Percentiles rank a stretch among this genome's conserved stretches.
phyloP scores from a whole-genome alignment of 2,888 invertebrate genomes.

The Drosophila merina region DNA sequence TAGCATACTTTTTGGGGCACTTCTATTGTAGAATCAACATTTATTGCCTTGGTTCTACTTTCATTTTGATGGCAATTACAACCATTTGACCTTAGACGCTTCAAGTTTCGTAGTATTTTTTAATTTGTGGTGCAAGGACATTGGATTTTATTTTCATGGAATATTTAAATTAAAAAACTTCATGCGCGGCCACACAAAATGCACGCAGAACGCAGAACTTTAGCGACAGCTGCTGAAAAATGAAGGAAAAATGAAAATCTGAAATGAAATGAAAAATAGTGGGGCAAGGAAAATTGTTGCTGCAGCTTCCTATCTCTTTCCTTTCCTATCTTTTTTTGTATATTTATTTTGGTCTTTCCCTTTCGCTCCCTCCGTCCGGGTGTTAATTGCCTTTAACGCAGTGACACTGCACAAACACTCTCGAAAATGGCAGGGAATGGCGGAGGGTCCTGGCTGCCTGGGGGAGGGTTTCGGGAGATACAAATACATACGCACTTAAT shows the following conservation, averaged over 20 bases:
- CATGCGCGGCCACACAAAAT: slow-evolving; percentile 55
- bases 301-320: slow-evolving; percentile 1
- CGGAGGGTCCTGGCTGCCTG: background rate
- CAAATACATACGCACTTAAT: slow-evolving; percentile 61
- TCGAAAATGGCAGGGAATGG: slow-evolving; percentile 8
- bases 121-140: slow-evolving; percentile 13
- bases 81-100: slow-evolving; percentile 30
- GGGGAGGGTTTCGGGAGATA: slow-evolving; percentile 4
- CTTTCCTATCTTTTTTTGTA: background rate
- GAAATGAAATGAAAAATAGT: slow-evolving; percentile 41
- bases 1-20: slow-evolving; percentile 7
- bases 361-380: slow-evolving; percentile 32
- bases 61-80: slow-evolving; percentile 20
- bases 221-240: slow-evolving; percentile 48
- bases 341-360: background rate
- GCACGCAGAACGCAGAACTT: slow-evolving; percentile 51
- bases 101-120: background rate
- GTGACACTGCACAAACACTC: slow-evolving; percentile 60
- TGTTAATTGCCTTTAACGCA: slow-evolving; percentile 70
- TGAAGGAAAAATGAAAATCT: slow-evolving; percentile 42
- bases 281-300: slow-evolving; percentile 26
- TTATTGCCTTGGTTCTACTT: slow-evolving; percentile 24
- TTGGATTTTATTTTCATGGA: slow-evolving; percentile 45
- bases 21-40: background rate
- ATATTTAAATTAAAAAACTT: slow-evolving; percentile 56